These are phyloP conservation scores for Campoletis raptor DNA, from an alignment of 2,888 invertebrate species.

Conservation along the genomic window DNA sequence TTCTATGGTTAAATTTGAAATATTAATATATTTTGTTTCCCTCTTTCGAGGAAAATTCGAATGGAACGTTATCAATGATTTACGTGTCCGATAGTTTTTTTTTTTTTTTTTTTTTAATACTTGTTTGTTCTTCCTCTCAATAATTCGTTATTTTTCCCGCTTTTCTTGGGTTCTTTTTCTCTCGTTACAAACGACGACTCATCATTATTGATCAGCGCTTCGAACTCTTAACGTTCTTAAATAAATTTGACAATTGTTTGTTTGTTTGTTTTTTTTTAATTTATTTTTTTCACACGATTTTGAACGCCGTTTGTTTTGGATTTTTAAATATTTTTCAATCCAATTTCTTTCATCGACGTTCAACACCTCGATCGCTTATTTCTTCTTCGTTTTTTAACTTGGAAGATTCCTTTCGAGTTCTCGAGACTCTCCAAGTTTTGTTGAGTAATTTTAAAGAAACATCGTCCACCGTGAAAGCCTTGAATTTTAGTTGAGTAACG, in stretches of 20 bases:
- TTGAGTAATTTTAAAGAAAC: background rate
- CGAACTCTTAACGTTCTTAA: constrained; percentile 19
- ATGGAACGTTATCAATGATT: background rate
- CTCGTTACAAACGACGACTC: constrained; percentile 17
- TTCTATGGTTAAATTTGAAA: constrained; percentile 1
- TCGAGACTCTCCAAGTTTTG: background rate
- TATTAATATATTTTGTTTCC: background rate
- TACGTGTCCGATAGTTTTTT: background rate
- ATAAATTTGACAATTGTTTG: background rate
- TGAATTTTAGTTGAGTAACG: background rate
- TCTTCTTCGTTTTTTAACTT: background rate
- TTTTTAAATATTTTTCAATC: background rate
- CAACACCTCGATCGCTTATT: background rate
- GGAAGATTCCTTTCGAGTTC: background rate
- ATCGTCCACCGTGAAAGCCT: background rate
- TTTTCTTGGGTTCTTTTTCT: background rate
- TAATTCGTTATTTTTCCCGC: background rate
- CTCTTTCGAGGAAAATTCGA: background rate
- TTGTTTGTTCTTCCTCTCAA: background rate
- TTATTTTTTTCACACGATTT: background rate
- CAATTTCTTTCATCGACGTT: no score
- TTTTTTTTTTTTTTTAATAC: background rate
- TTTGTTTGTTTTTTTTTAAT: background rate
- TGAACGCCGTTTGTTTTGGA: background rate
- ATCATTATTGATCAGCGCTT: constrained; percentile 54